phyloP scores from a whole-genome alignment of 2,888 invertebrate species.

The Eledone cirrhosa region DNA sequence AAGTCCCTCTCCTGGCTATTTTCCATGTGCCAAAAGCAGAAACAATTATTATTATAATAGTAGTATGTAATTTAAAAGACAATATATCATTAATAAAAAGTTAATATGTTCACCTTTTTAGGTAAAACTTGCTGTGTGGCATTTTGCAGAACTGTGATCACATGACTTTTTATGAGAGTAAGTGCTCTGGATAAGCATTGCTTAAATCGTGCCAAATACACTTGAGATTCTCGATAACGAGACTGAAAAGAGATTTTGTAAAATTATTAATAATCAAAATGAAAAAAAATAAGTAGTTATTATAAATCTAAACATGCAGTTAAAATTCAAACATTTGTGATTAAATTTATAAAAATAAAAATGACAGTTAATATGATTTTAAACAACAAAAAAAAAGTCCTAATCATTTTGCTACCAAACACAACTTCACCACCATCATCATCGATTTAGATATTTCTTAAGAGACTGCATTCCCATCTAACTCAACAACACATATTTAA shows the following conservation, averaged over 20 bases:
- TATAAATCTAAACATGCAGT: too few relatives aligned
- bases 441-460: neutral
- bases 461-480: neutral
- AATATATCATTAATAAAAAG: too few relatives aligned
- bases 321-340: too few relatives aligned
- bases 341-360: too few relatives aligned
- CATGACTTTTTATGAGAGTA: slow-evolving; percentile 80
- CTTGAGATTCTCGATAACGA: slow-evolving; percentile 84
- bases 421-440: too few relatives aligned
- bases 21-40: too few relatives aligned
- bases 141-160: slow-evolving; percentile 79
- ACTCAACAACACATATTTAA: neutral
- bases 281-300: slow-evolving; percentile 1
- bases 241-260: slow-evolving; percentile 69
- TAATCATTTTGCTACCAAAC: neutral
- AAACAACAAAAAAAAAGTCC: too few relatives aligned
- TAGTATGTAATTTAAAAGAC: too few relatives aligned
- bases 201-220: slow-evolving; percentile 84
- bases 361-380: too few relatives aligned
- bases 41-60: too few relatives aligned
- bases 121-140: slow-evolving; percentile 78
- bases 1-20: too few relatives aligned
- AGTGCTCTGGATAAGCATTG: slow-evolving; percentile 85
- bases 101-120: slow-evolving; percentile 54
- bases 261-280: slow-evolving; percentile 20